These are phyloP conservation scores for Thripadectes ignobilis DNA, from an alignment of 2,797 vertebrate genomes.

Conservation along the genomic window DNA sequence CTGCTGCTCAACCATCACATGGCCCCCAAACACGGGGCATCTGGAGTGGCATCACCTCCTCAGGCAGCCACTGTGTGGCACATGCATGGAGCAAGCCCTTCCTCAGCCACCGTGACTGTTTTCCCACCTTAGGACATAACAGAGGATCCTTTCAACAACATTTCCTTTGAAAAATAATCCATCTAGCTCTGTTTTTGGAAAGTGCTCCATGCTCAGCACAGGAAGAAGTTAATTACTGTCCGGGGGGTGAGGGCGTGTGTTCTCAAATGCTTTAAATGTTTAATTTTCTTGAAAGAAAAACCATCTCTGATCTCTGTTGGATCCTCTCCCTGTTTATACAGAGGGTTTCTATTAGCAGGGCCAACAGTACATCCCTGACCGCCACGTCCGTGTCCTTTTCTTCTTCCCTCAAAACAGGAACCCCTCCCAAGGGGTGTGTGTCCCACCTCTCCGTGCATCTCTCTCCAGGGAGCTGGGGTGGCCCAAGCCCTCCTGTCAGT, in stretches of 20 bases:
- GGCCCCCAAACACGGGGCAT: neutral
- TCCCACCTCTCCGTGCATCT: neutral
- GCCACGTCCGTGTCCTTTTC: conserved; percentile 25
- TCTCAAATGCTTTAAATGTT: conserved; percentile 75
- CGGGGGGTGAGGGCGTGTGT: conserved; percentile 69
- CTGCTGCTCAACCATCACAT: neutral
- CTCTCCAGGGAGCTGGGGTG: neutral
- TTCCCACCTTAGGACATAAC: conserved; percentile 69
- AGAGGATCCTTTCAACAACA: conserved; percentile 76
- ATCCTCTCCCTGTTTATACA: conserved; percentile 74
- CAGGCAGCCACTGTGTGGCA: neutral
- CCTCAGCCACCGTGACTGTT: conserved; percentile 27
- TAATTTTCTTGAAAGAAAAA: conserved; percentile 77
- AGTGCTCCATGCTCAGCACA: conserved; percentile 70
- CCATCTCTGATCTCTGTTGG: conserved; percentile 70
- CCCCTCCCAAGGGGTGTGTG: conserved; percentile 35
- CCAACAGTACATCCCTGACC: conserved; percentile 12
- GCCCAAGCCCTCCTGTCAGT: neutral
- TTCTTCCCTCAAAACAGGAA: conserved; percentile 64
- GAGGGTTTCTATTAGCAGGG: conserved; percentile 72
- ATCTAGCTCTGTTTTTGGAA: conserved; percentile 78
- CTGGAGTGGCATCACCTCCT: neutral
- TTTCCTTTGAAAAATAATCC: conserved; percentile 84
- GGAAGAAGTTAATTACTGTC: conserved; percentile 81
- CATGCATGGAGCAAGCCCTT: neutral